A percentile compares a stretch with the other conserved stretches of the same genome.
phyloP scores from a whole-genome alignment of 2,797 vertebrate species.

The Sebastes minor region DNA sequence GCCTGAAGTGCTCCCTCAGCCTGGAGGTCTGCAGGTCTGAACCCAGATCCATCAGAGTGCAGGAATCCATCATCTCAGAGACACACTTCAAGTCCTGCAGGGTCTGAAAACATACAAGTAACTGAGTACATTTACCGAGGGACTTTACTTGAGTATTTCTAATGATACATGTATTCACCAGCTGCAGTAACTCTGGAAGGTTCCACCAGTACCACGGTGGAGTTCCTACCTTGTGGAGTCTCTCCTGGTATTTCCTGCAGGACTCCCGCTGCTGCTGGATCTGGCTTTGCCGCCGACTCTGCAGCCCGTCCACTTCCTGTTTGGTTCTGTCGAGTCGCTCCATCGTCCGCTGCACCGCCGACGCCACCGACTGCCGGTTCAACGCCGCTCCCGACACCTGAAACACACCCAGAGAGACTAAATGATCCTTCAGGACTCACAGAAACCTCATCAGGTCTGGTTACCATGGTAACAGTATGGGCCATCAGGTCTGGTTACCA shows the following conservation, averaged over 20 bases:
- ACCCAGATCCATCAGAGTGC: constrained; percentile 85
- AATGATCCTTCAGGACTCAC: background rate
- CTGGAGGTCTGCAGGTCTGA: constrained; percentile 79
- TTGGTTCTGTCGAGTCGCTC: constrained; percentile 77
- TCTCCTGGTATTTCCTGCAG: constrained; percentile 76
- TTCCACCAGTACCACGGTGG: background rate
- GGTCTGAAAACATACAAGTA: constrained; percentile 74
- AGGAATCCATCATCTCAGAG: constrained; percentile 83
- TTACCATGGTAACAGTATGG: constrained; percentile 35
- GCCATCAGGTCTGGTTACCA: constrained; percentile 27
- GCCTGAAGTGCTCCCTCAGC: constrained; percentile 82
- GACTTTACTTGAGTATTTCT: background rate
- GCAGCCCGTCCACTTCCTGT: constrained; percentile 80
- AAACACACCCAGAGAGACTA: background rate
- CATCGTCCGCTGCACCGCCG: constrained; percentile 73
- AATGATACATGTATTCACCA: background rate
- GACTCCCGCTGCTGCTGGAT: constrained; percentile 75
- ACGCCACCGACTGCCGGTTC: constrained; percentile 52
- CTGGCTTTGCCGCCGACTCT: constrained; percentile 77
- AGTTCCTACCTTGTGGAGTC: constrained; percentile 36
- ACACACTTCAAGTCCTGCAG: constrained; percentile 81
- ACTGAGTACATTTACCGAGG: background rate
- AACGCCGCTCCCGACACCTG: constrained; percentile 79
- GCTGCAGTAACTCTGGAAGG: background rate
- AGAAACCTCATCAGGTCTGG: background rate